Conservation (phyloP, 2,888 invertebrate species). For the Penaeus monodon region DNA sequence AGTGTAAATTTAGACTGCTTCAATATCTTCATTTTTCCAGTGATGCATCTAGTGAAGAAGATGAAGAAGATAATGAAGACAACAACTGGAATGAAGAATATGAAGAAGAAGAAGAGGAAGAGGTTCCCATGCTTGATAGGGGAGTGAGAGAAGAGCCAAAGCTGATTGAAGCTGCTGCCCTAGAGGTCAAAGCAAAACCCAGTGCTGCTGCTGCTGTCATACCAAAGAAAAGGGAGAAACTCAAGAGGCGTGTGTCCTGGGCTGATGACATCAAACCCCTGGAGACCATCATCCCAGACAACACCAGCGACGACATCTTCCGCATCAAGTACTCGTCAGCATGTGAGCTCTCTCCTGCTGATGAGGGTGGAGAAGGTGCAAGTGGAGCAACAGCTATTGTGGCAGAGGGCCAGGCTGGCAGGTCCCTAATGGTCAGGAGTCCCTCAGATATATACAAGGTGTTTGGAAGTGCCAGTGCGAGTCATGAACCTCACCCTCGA, state of each 20-base stretch:
- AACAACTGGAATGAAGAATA: background rate
- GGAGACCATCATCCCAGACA: constrained; percentile 32
- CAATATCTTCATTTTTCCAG: too few relatives aligned
- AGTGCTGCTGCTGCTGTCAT: background rate
- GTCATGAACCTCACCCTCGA: constrained; percentile 12
- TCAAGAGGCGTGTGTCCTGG: constrained; percentile 60
- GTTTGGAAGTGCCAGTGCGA: constrained; percentile 22
- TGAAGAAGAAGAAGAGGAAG: constrained; percentile 8
- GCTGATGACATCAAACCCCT: constrained; percentile 52
- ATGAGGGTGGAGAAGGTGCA: background rate
- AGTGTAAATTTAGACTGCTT: too few relatives aligned
- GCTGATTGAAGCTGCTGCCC: background rate
- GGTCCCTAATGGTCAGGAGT: constrained; percentile 19
- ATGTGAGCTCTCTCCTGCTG: constrained; percentile 20
- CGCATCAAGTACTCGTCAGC: constrained; percentile 25
- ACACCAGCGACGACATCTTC: constrained; percentile 26
- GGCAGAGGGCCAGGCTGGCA: background rate
- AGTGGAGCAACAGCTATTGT: background rate
- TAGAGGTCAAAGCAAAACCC: background rate
- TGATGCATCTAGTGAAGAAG: constrained; percentile 5
- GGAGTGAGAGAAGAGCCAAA: background rate
- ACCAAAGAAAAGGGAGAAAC: constrained; percentile 22
- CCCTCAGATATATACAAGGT: constrained; percentile 57
- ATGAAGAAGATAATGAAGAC: background rate
- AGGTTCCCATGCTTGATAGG: background rate